Conservation (phyloP, 2,888 invertebrate genomes). For the Harpagoxenus sublaevis region DNA sequence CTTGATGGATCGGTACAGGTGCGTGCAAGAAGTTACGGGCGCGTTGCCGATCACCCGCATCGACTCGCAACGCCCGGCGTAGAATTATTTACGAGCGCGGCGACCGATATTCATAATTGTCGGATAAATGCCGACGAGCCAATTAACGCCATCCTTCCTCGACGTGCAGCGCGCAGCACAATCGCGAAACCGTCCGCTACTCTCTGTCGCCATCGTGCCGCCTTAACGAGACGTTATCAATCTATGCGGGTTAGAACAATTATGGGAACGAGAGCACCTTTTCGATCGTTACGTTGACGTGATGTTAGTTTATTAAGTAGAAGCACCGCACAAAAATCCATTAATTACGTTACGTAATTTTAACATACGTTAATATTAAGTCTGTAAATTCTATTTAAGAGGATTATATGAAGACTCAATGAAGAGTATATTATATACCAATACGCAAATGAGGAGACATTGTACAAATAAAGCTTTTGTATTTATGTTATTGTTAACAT, state of each 20-base stretch:
- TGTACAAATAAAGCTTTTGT: not conserved
- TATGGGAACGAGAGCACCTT: constrained; percentile 18
- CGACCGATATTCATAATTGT: constrained; percentile 60
- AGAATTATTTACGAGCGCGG: constrained; percentile 58
- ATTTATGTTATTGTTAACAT: not conserved
- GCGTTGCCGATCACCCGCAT: constrained; percentile 62
- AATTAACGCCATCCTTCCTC: constrained; percentile 62
- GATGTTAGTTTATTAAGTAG: not conserved
- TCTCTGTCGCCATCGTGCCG: constrained; percentile 15
- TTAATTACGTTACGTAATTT: not conserved
- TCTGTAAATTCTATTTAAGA: not conserved
- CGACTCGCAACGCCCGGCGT: constrained; percentile 32
- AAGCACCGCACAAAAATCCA: not conserved
- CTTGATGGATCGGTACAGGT: constrained; percentile 83
- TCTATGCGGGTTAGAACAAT: constrained; percentile 26
- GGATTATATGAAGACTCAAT: not conserved
- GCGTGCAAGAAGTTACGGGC: constrained; percentile 70
- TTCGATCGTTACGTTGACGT: not conserved
- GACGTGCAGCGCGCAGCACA: constrained; percentile 16
- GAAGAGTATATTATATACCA: too few species aligned
- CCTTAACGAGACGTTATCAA: constrained; percentile 39
- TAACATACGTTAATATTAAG: not conserved
- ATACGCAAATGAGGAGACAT: not conserved
- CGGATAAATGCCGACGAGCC: constrained; percentile 64
- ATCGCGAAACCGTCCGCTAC: constrained; percentile 11